A percentile compares a stretch with the other conserved stretches of the same genome.
Evolutionary conservation across 2,888 invertebrate species (phyloP).

Genomic region (Melinopterus prodromus): DNA sequence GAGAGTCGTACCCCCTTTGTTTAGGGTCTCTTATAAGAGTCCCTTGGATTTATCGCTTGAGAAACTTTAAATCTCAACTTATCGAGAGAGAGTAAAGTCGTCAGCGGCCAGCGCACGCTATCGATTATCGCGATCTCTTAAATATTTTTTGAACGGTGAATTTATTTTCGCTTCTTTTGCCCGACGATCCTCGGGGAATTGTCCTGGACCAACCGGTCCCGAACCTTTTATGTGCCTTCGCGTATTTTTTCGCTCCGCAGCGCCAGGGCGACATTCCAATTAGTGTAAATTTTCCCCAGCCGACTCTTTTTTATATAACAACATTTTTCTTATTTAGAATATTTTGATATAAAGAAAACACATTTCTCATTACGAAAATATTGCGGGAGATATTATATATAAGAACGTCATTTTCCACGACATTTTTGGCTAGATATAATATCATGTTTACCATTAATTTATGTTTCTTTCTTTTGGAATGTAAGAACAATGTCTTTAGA

Average conservation of each 20-base stretch:
- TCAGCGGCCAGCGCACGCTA: background rate
- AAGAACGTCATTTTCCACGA: no score
- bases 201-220: background rate
- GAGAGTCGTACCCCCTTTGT: background rate
- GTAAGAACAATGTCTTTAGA: no score
- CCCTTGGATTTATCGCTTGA: background rate
- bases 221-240: background rate
- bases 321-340: background rate
- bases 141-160: background rate
- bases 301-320: background rate
- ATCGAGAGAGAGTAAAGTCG: background rate
- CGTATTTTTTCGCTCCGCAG: background rate
- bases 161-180: background rate
- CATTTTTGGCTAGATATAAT: no score
- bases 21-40: slow-evolving; percentile 4
- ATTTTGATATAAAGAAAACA: no score
- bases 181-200: background rate
- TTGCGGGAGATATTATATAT: no score
- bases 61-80: background rate
- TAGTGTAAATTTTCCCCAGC: background rate
- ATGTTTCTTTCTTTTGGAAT: no score
- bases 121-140: background rate
- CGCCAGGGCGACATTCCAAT: background rate
- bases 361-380: no score
- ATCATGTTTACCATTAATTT: no score